A percentile compares a stretch with the other conserved stretches of the same genome.
These are phyloP conservation scores for Endomychus coccineus DNA, from an alignment of 2,888 invertebrate genomes.

Conservation along the genomic window DNA sequence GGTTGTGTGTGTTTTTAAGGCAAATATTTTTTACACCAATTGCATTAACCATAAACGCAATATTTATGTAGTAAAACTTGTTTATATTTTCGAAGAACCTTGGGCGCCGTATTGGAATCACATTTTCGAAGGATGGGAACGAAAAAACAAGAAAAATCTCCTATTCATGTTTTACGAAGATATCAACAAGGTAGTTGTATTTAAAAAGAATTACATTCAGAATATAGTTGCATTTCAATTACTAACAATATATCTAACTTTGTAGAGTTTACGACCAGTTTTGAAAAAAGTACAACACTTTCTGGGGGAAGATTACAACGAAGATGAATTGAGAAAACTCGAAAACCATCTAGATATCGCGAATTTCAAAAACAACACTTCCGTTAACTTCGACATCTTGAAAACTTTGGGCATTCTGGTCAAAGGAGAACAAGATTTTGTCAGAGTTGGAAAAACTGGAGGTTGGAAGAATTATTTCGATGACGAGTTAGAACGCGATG, in stretches of 20 bases:
- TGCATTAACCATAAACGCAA: no score
- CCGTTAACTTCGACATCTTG: constrained; percentile 65
- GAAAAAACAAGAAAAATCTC: constrained; percentile 58
- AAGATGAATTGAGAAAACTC: constrained; percentile 54
- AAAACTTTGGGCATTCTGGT: constrained; percentile 54
- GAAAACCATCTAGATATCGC: constrained; percentile 69
- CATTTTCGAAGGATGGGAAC: constrained; percentile 66
- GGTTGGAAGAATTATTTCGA: constrained; percentile 69
- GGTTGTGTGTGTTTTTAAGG: no score
- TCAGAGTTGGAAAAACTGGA: constrained; percentile 60
- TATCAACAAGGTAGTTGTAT: constrained; percentile 52
- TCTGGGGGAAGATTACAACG: constrained; percentile 51
- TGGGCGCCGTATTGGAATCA: constrained; percentile 71
- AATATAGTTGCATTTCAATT: constrained; percentile 3
- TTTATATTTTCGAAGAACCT: constrained; percentile 53
- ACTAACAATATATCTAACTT: constrained; percentile 2
- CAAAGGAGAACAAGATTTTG: constrained; percentile 54
- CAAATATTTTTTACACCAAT: no score
- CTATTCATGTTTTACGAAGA: constrained; percentile 77
- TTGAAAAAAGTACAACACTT: constrained; percentile 56
- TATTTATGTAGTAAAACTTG: no score
- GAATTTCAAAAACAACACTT: constrained; percentile 73
- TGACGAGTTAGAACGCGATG: constrained; percentile 55
- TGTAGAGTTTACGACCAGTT: constrained; percentile 53
- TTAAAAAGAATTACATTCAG: not conserved